Evolutionary conservation across 2,113 vertebrate species (phyloP).

Genomic region (Otus sunia): DNA sequence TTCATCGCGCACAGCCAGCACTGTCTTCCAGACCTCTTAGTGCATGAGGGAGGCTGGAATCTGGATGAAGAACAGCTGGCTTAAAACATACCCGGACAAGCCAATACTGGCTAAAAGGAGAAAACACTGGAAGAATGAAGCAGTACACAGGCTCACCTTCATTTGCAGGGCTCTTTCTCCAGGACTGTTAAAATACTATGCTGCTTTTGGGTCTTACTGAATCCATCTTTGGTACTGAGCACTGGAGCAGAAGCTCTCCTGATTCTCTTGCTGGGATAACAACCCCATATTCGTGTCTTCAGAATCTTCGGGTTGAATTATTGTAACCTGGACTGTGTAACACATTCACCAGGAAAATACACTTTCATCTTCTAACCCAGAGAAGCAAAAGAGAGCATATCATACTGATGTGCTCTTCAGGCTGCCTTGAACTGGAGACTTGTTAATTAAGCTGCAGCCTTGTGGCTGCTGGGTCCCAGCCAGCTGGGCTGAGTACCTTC

Average conservation of each 20-base stretch:
- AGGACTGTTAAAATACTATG: background rate
- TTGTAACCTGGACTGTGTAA: background rate
- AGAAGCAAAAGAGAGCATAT: background rate
- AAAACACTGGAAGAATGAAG: background rate
- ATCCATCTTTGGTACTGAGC: background rate
- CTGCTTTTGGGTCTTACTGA: background rate
- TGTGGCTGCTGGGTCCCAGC: background rate
- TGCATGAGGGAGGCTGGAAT: slow-evolving; percentile 29
- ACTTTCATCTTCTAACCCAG: background rate
- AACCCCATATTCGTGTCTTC: background rate
- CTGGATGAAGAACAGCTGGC: slow-evolving; percentile 57
- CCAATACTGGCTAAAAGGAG: slow-evolving; percentile 12
- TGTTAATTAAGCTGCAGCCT: background rate
- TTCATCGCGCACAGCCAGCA: slow-evolving; percentile 18
- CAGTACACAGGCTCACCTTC: background rate
- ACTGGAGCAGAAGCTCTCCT: background rate
- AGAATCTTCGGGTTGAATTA: background rate
- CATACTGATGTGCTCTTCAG: background rate
- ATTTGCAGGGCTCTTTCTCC: background rate
- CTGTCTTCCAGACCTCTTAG: slow-evolving; percentile 51
- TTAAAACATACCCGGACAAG: background rate
- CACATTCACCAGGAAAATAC: background rate
- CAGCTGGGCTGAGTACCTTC: background rate
- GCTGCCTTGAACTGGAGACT: background rate
- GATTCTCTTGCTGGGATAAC: background rate